Evolutionary conservation across 1,140 invertebrate genomes (phyloP).

Genomic region (Psilanteris sp.): DNA sequence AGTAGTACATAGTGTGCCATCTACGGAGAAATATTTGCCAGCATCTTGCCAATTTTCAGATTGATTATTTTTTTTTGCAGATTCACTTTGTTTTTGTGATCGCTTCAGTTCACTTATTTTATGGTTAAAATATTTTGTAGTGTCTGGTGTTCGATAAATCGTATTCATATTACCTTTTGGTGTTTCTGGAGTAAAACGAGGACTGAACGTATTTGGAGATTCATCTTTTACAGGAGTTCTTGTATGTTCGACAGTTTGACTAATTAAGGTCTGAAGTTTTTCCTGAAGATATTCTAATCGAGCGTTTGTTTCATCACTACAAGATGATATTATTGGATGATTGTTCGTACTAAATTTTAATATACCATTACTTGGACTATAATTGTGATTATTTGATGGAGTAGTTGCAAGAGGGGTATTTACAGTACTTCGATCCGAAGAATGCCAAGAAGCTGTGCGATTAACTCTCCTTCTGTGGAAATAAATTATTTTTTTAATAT

Average conservation of each 20-base stretch:
- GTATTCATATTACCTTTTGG: constrained; percentile 53
- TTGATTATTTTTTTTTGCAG: constrained; percentile 1
- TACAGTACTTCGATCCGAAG: constrained; percentile 43
- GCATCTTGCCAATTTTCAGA: constrained; percentile 75
- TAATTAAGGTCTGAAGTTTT: constrained; percentile 70
- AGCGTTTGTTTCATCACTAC: constrained; percentile 70
- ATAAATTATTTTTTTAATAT: too few species aligned
- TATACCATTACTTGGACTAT: neutral
- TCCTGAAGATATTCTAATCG: constrained; percentile 70
- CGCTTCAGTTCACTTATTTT: constrained; percentile 74
- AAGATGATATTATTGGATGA: constrained; percentile 42
- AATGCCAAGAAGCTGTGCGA: constrained; percentile 71
- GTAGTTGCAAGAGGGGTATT: neutral
- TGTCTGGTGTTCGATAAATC: constrained; percentile 63
- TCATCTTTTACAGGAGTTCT: constrained; percentile 61
- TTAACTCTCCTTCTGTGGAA: constrained; percentile 67
- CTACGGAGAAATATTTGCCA: constrained; percentile 71
- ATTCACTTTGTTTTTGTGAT: constrained; percentile 59
- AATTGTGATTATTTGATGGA: neutral
- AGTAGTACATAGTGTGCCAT: constrained; percentile 49
- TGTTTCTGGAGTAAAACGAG: neutral
- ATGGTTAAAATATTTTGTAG: constrained; percentile 68
- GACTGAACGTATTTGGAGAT: constrained; percentile 17
- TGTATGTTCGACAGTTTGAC: constrained; percentile 70
- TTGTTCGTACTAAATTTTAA: too few species aligned